Conservation (phyloP, 2,113 vertebrate genomes). For the Microcebus lehilahytsara region DNA sequence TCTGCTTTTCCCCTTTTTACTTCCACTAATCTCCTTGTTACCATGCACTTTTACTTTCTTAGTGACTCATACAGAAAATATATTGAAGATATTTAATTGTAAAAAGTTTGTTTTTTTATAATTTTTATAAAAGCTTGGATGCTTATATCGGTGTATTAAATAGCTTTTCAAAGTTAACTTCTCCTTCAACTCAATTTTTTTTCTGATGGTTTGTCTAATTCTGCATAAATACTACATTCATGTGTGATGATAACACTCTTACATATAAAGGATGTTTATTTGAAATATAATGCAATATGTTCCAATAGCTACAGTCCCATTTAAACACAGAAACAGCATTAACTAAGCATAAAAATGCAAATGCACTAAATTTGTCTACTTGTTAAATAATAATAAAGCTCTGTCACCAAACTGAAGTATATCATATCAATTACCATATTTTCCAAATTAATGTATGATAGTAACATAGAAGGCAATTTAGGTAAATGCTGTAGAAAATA, state of each 20-base stretch:
- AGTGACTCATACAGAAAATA: neutral
- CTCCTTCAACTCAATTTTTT: neutral
- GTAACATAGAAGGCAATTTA: neutral
- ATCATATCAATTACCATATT: neutral
- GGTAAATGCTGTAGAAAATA: neutral
- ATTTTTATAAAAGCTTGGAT: neutral
- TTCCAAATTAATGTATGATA: neutral
- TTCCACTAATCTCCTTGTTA: neutral
- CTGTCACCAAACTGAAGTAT: neutral
- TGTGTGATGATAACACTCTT: neutral
- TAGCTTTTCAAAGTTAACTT: neutral
- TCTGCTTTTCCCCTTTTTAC: neutral
- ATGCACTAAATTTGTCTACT: neutral
- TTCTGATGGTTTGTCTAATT: neutral
- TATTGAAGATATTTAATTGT: neutral
- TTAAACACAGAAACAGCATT: neutral
- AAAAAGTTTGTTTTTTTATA: neutral
- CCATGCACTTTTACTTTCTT: neutral
- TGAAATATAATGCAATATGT: neutral
- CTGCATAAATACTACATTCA: neutral
- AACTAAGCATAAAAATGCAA: neutral
- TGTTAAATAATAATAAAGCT: slow-evolving; percentile 13
- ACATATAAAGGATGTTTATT: neutral
- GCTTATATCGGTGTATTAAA: neutral
- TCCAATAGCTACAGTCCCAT: neutral